Evolutionary conservation across 2,113 vertebrate species (phyloP).

Genomic region (Alectura lathami): DNA sequence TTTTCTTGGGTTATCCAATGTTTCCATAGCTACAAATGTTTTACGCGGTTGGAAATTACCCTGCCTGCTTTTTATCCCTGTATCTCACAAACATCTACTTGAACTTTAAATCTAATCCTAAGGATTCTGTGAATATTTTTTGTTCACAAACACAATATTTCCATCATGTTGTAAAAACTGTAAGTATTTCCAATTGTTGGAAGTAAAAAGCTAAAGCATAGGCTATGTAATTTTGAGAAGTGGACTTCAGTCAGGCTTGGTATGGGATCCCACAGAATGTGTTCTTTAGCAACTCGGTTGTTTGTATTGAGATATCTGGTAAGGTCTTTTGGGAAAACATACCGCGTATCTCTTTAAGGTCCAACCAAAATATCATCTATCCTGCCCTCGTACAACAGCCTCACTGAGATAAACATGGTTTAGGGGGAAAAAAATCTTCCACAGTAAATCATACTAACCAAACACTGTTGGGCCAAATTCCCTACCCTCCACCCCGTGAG

Average conservation of each 20-base stretch:
- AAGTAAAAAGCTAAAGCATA: neutral
- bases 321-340: constrained; percentile 49
- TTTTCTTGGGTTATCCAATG: neutral
- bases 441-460: constrained; percentile 56
- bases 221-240: neutral
- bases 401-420: constrained; percentile 55
- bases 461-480: constrained; percentile 47
- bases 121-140: neutral
- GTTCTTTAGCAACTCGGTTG: constrained; percentile 39
- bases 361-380: constrained; percentile 61
- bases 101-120: neutral
- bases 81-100: neutral
- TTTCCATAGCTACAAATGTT: constrained; percentile 13
- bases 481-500: constrained; percentile 27
- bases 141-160: neutral
- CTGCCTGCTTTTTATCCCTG: neutral
- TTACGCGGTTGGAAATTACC: neutral
- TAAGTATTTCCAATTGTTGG: neutral
- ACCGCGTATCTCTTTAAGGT: constrained; percentile 46
- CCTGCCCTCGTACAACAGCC: constrained; percentile 8
- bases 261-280: constrained; percentile 17
- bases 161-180: neutral
- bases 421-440: neutral
- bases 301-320: constrained; percentile 38
- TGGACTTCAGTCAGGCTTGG: neutral